Conservation (phyloP, 1,140 invertebrate species). For the Drosophila funebris region DNA sequence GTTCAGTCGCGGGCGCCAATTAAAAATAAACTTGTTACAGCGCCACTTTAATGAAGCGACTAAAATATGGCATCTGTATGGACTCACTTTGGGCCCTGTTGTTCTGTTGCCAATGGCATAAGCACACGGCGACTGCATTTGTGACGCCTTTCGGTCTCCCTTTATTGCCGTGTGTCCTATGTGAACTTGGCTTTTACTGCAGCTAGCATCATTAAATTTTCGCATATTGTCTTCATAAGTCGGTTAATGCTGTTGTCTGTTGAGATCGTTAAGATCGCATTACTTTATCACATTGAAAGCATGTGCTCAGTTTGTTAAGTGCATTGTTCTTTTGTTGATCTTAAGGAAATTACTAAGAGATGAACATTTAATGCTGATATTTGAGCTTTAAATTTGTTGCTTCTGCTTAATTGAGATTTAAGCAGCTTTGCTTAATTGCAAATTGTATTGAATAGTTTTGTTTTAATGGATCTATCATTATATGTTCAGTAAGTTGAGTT, state of each 20-base stretch:
- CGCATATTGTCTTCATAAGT: neutral
- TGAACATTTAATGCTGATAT: neutral
- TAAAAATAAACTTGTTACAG: constrained; percentile 80
- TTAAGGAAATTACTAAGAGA: neutral
- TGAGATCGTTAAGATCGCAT: constrained; percentile 9
- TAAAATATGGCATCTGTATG: constrained; percentile 40
- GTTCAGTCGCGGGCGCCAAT: constrained; percentile 61
- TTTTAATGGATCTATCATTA: too few relatives aligned
- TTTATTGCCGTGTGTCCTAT: constrained; percentile 16
- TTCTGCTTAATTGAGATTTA: neutral
- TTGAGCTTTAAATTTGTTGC: neutral
- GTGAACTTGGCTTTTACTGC: constrained; percentile 17
- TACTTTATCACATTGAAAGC: constrained; percentile 1
- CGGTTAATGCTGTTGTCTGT: constrained; percentile 2
- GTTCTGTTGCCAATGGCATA: neutral
- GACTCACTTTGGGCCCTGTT: neutral
- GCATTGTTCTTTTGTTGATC: neutral
- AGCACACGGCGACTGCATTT: neutral
- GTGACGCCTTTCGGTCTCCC: constrained; percentile 8
- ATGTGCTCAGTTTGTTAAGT: constrained; percentile 4
- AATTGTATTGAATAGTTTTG: neutral
- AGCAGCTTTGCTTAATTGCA: neutral
- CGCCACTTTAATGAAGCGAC: constrained; percentile 74
- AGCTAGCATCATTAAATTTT: constrained; percentile 14
- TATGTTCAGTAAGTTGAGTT: too few relatives aligned